Evolutionary conservation across 2,797 vertebrate genomes (phyloP).

Genomic region (Botia kubotai): DNA sequence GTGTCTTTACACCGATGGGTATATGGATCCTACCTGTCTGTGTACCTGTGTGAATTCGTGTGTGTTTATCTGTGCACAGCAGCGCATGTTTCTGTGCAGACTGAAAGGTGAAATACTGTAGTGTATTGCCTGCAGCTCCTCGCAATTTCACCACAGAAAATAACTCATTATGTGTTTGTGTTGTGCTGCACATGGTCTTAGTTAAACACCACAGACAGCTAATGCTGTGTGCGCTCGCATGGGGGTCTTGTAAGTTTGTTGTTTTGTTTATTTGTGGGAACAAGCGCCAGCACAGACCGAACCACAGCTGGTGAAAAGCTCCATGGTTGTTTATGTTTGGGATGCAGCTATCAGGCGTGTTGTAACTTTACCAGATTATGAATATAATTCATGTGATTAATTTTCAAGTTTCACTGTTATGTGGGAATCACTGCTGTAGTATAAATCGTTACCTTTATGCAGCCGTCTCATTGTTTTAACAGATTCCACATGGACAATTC

Average conservation of each 20-base stretch:
- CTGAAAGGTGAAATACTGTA: slow-evolving; percentile 37
- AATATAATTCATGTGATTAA: slow-evolving; percentile 13
- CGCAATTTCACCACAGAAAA: slow-evolving; percentile 24
- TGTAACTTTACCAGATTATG: slow-evolving; percentile 6
- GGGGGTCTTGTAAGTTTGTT: background rate
- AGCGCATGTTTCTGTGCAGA: slow-evolving; percentile 16
- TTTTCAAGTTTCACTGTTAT: slow-evolving; percentile 30
- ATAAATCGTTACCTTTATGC: slow-evolving; percentile 4
- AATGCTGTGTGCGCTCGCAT: slow-evolving; percentile 16
- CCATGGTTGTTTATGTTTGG: background rate
- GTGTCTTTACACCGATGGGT: too few relatives aligned
- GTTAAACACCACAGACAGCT: slow-evolving; percentile 36
- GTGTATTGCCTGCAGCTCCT: slow-evolving; percentile 19
- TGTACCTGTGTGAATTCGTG: background rate
- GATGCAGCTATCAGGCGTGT: slow-evolving; percentile 12
- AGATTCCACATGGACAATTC: slow-evolving; percentile 35
- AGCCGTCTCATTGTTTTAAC: slow-evolving; percentile 5
- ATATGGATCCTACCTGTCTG: background rate
- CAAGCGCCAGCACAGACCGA: slow-evolving; percentile 35
- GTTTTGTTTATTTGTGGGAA: slow-evolving; percentile 37
- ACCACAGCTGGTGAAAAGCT: slow-evolving; percentile 32
- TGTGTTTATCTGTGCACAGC: slow-evolving; percentile 31
- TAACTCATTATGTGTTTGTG: slow-evolving; percentile 53
- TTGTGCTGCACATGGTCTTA: slow-evolving; percentile 48
- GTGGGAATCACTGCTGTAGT: slow-evolving; percentile 45